Evolutionary conservation across 2,888 invertebrate species (phyloP).

Genomic region (Nomada fabriciana): DNA sequence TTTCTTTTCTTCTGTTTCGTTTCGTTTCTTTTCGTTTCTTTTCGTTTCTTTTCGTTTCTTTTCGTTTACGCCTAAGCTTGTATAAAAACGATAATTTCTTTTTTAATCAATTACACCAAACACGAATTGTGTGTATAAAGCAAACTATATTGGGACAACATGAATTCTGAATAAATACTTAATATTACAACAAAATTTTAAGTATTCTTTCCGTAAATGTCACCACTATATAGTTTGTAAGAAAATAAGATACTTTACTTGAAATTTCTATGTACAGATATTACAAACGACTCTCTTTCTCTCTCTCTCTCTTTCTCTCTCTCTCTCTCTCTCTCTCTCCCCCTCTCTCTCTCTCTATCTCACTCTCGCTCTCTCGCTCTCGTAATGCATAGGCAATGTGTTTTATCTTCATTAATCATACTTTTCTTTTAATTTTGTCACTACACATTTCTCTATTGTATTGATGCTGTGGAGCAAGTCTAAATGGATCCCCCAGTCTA

Average conservation of each 20-base stretch:
- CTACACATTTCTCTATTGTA: constrained; percentile 70
- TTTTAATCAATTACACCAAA: constrained; percentile 68
- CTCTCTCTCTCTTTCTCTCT: not conserved
- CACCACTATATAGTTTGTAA: constrained; percentile 81
- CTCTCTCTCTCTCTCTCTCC: not conserved
- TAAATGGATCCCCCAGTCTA: constrained; percentile 53
- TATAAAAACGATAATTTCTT: constrained; percentile 73
- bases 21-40: constrained; percentile 39
- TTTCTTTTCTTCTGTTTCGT: not conserved
- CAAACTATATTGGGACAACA: constrained; percentile 79
- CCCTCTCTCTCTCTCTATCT: constrained; percentile 25
- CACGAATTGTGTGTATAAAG: constrained; percentile 70
- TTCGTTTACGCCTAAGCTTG: constrained; percentile 67
- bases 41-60: not conserved
- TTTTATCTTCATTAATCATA: constrained; percentile 32
- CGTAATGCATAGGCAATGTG: constrained; percentile 75
- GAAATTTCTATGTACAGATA: constrained; percentile 83
- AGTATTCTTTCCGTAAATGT: constrained; percentile 78
- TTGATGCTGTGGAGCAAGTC: constrained; percentile 66
- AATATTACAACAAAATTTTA: constrained; percentile 78
- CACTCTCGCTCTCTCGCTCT: constrained; percentile 25
- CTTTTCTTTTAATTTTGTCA: constrained; percentile 37
- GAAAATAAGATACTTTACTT: constrained; percentile 83
- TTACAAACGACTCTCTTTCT: constrained; percentile 78
- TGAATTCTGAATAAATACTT: constrained; percentile 79